These are phyloP conservation scores for Athalia circularis DNA, from an alignment of 2,888 invertebrate genomes.

Conservation along the genomic window DNA sequence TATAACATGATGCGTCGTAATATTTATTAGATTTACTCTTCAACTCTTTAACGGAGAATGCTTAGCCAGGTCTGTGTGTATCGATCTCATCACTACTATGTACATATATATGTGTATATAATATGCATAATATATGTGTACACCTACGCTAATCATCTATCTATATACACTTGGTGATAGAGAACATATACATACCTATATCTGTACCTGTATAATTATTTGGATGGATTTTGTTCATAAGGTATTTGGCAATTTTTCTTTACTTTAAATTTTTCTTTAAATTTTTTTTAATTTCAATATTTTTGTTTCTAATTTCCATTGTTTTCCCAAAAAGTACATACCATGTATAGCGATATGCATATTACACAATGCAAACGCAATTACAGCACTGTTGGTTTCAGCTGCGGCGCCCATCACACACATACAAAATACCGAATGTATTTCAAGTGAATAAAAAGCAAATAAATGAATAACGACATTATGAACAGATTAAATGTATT, in stretches of 20 bases:
- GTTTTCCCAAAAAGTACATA: not conserved
- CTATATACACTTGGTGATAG: constrained; percentile 62
- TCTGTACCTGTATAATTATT: constrained; percentile 49
- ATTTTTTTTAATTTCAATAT: constrained; percentile 19
- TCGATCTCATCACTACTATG: constrained; percentile 56
- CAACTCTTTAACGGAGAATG: constrained; percentile 61
- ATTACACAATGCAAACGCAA: constrained; percentile 13
- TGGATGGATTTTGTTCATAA: constrained; percentile 42
- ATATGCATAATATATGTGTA: constrained; percentile 49
- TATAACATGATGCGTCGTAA: not conserved
- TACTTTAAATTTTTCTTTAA: not conserved
- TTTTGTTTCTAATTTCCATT: not conserved
- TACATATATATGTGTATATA: constrained; percentile 55
- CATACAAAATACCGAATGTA: constrained; percentile 53
- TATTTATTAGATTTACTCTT: constrained; percentile 6
- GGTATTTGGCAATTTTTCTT: constrained; percentile 38
- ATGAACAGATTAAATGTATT: not conserved
- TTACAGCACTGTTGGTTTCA: constrained; percentile 71
- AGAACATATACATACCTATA: constrained; percentile 52
- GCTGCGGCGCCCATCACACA: constrained; percentile 61
- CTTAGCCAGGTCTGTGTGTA: constrained; percentile 72
- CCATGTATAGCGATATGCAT: constrained; percentile 8
- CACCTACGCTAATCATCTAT: constrained; percentile 48
- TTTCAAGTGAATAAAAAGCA: constrained; percentile 46
- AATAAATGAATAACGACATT: not conserved